Conservation (phyloP, 2,113 vertebrate species). For the Semnornis frantzii region DNA sequence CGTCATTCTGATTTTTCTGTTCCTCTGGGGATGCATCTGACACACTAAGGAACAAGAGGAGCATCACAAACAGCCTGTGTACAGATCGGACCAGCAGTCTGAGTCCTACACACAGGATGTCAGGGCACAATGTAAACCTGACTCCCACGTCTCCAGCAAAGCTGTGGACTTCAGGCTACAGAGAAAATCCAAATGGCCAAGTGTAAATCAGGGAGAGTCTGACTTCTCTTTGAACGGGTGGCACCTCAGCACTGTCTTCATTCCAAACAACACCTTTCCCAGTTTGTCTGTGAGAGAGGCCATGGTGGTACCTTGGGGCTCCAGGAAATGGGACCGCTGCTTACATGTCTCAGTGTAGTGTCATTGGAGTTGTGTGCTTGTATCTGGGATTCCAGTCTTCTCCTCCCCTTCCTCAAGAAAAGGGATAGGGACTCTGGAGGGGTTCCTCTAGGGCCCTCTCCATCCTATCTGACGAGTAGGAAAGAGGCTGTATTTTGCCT, state of each 20-base stretch:
- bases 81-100: neutral
- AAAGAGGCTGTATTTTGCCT: neutral
- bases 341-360: neutral
- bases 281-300: neutral
- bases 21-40: constrained; percentile 10
- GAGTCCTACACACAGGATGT: neutral
- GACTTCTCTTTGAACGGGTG: neutral
- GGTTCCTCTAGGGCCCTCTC: neutral
- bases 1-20: neutral
- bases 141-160: neutral
- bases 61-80: neutral
- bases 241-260: neutral
- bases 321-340: neutral
- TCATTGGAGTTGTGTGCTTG: neutral
- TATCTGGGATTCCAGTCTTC: neutral
- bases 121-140: neutral
- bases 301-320: neutral
- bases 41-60: neutral
- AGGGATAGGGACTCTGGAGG: neutral
- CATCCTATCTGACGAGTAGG: neutral
- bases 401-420: neutral
- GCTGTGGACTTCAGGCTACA: neutral
- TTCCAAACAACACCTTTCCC: neutral
- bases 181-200: neutral
- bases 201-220: neutral